Base-by-base conservation (phyloP, 2,113 vertebrate genomes). In the Felis chaus region DNA sequence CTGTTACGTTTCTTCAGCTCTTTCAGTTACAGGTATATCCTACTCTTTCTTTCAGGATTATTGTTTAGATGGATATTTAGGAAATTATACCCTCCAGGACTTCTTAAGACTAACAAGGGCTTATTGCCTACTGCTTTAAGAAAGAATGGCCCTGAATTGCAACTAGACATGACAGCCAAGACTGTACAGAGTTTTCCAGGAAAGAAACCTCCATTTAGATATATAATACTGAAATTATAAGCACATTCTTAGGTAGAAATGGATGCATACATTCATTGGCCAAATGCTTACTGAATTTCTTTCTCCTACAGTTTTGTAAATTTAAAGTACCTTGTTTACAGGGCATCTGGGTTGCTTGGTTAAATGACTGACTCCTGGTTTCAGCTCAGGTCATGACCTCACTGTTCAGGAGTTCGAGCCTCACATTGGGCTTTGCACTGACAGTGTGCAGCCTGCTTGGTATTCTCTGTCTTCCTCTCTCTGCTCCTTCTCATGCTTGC, bases 81-180 rank as follows among this genome's bases (percentile, higher is more conserved):
- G 74, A 93, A 96, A 96, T 78, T 82, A 93, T 86, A 68, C 5
- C 4, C 13, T 81, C 45, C 53, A 90, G 76, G 11, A 94, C 76
- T 31, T 93, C 63, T 93, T 7, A 95, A 94, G 21, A 92, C 55
- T 87, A 93, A 78, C 15, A 71, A 84, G n/a, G 48, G 25, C 7
- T 90, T 97, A 94, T 65, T 81, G 36, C 33, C 41, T 82, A 81
- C n/a, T 88, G 48, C 18, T 97, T 95, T 94, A 94, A 90, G 79
- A 95, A 91, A 91, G 57, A 96, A 92, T 87, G 48, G 39, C 5
- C 65, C 55, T 96, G 83, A 95, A 95, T 82, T 90, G 23, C 13
- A 93, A 80, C 10, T 66, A 68, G 31, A 94, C 14, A 90, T 63
- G 79, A 7, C 4, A 68, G 33, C 18, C 71, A 95, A 91, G 27